Conservation (phyloP, 2,888 invertebrate species). For the Phortica magna region DNA sequence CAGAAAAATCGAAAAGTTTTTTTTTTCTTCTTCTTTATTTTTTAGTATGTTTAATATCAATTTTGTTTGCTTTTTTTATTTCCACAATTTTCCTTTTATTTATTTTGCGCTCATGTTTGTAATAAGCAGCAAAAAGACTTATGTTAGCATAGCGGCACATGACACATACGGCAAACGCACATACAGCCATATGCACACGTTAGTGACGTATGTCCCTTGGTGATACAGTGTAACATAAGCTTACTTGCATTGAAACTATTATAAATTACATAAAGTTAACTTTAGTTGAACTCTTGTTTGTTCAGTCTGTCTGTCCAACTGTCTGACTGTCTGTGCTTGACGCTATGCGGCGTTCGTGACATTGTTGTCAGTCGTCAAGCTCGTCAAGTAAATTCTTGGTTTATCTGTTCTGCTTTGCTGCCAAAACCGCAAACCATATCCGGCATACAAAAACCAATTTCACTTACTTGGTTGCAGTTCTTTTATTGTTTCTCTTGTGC, state of each 20-base stretch:
- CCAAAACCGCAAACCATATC: neutral
- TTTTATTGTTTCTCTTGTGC: neutral
- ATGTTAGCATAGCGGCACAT: too few relatives aligned
- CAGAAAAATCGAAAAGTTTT: neutral
- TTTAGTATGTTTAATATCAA: neutral
- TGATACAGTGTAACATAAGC: too few relatives aligned
- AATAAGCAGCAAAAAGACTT: too few relatives aligned
- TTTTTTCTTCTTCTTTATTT: neutral
- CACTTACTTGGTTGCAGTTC: neutral
- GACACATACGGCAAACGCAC: too few relatives aligned
- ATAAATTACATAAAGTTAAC: too few relatives aligned
- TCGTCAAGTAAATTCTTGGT: constrained; percentile 39
- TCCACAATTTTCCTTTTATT: neutral
- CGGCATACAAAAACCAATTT: neutral
- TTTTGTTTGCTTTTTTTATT: constrained; percentile 3
- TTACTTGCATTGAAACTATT: too few relatives aligned
- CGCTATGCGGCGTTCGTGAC: constrained; percentile 46
- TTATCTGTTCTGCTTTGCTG: constrained; percentile 35
- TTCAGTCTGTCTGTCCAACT: neutral
- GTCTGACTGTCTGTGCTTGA: constrained; percentile 1
- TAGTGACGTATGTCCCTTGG: too few relatives aligned
- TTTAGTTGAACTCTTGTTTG: too few relatives aligned
- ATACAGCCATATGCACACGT: too few relatives aligned
- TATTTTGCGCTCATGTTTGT: too few relatives aligned
- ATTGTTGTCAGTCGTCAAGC: constrained; percentile 62